Base-by-base conservation (phyloP, 2,797 vertebrate species). In the Eulemur rubriventer region DNA sequence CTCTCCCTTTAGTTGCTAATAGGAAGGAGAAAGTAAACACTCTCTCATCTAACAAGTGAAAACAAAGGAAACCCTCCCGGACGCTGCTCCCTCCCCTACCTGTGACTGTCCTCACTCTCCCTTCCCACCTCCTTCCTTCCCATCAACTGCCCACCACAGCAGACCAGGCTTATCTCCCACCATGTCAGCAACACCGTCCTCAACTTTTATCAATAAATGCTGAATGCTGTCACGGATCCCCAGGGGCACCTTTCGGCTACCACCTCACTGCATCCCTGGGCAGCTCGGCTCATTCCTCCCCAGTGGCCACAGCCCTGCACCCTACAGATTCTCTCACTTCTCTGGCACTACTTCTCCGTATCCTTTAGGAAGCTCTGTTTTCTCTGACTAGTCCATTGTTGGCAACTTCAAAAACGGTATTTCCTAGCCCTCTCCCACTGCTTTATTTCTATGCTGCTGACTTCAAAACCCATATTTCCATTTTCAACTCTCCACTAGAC, bases 231-330 rank as follows among this genome's bases (percentile, higher is more conserved):
- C 12, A 17, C 22, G 0, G 1, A 81, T 38, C 86, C 10, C 59
- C 13, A 20, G 24, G 7, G 50, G 28, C 57, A 38, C 59, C 48
- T 22, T 55, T 38, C 52, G 10, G 38, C n/a, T 43, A 28, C 38
- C 70, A 48, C 18, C 1, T 7, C 12, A 14, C 11, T 2, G 0
- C 22, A 3, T 38, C 38, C 52, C 33, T 3, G n/a, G 61, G 46
- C 6, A 33, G 33, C 38, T 22, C 0, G 0, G 43, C 26, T 69
- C 41, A 30, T 3, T 14, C 30, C 80, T 67, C 38, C 48, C 55
- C 26, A 8, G 73, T 14, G 72, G 48, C n/a, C 89, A 84, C 12
- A 63, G 48, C 14, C 26, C n/a, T 52, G 7, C 2, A 28, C 78
- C 30, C 50, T n/a, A 13, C 1, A 20, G 26, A 43, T 41, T 10